Evolutionary conservation across 2,113 vertebrate genomes (phyloP).

Genomic region (Alexandromys fortis): DNA sequence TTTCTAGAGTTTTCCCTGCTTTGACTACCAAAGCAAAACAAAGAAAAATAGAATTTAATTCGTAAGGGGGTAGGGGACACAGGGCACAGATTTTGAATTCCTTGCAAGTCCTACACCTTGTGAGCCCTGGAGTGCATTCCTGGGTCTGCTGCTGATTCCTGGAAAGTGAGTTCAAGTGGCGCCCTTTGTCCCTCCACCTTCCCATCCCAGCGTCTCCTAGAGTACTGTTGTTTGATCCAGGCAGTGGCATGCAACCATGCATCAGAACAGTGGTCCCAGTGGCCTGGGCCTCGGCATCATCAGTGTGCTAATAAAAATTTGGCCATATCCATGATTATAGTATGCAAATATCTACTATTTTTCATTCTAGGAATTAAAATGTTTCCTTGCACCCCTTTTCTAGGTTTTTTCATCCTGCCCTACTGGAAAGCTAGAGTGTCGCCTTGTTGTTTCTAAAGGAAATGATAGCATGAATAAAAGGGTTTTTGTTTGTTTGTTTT

Average conservation of each 20-base stretch:
- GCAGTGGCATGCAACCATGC: background rate
- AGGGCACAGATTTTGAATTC: background rate
- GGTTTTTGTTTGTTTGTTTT: conserved; percentile 49
- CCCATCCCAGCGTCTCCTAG: rapidly evolving
- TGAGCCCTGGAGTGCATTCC: background rate
- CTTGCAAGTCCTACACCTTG: background rate
- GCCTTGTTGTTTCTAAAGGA: conserved; percentile 33
- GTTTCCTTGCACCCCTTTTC: background rate
- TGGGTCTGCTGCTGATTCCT: background rate
- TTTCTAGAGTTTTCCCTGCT: conserved; percentile 49
- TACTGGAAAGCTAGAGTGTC: background rate
- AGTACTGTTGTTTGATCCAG: background rate
- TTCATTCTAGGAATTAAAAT: conserved; percentile 28
- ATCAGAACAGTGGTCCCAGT: background rate
- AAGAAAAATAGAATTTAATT: background rate
- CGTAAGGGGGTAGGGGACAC: background rate
- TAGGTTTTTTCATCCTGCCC: conserved; percentile 28
- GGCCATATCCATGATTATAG: background rate
- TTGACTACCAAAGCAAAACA: conserved; percentile 7
- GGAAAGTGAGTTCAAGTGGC: background rate
- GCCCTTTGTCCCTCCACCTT: background rate
- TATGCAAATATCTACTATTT: background rate
- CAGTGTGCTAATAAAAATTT: background rate
- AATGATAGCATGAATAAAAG: background rate
- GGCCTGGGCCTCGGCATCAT: background rate